Base-by-base conservation (phyloP, 2,797 vertebrate genomes). In the Australoheros facetus region DNA sequence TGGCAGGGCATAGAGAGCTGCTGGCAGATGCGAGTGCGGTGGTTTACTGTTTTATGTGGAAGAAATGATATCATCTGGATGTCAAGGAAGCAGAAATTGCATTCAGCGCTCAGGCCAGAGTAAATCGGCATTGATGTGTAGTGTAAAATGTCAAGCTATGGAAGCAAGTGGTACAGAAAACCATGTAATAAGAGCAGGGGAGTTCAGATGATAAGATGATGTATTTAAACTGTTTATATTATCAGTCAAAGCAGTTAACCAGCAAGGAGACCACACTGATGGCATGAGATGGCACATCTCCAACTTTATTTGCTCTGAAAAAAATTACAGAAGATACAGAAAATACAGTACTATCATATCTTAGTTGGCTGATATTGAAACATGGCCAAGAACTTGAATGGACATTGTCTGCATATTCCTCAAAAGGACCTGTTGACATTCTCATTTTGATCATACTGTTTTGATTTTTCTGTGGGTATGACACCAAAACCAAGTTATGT, bases 1-100 rank as follows among this genome's bases (percentile, higher is more conserved):
- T 45, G 56, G 73, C 37, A 26, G 70, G 23, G 70, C 37, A 26
- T 3, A 17, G 62, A 71, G 77, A 77, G 77, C 78, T 75, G 82
- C 79, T 1, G 66, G 76, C 77, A 62, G 78, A 83, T 56, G 73
- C 69, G 76, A 86, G 73, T 75, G 60, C 26, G 73, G 58, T 26
- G 57, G 73, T 79, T 78, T 16, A 3, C 26, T 54, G 80, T 81
- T 86, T 91, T 12, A 69, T 84, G 60, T 90, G 81, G 77, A 84
- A 86, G 75, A 57, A 80, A 77, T 81, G 73, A 85, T 84, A 77
- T 91, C 85, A 85, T 90, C 83, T 84, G 77, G 55, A 71, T 80
- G 79, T 91, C 72, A 66, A 70, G 57, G 69, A 56, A 56, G 59
- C 56, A 88, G 60, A 84, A 79, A 79, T 69, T 48, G 55, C 80